Base-by-base conservation (phyloP, 2,888 invertebrate species). In the Pegoplata infirma region DNA sequence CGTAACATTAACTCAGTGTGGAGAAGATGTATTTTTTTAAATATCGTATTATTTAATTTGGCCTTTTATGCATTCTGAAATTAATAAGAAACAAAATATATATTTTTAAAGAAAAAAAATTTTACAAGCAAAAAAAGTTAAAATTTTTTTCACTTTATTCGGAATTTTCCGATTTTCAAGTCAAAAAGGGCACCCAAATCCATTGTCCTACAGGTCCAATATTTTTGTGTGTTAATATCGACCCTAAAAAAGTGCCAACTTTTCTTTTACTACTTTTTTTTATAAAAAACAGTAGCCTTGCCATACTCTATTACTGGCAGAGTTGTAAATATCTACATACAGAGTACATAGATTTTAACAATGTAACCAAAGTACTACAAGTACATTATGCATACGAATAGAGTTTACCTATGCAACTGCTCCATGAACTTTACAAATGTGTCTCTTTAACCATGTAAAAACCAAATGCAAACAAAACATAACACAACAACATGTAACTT, bases 231-330 rank as follows among this genome's bases (percentile, higher is more conserved):
- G 44, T 25, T 61, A 61, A 53, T 14, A 55, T 28, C 61, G 32
- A 58, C 36, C n/a, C n/a, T n/a, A n/a, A n/a, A 46, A 75, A 59
- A 66, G 73, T 67, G 46, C 14, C 59, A 67, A 74, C 66, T 46
- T 49, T 59, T 67, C 58, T 28, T 67, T 66, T 59, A n/a, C 51
- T 46, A 53, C 64, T 28, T 74, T 25, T n/a, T n/a, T n/a, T n/a
- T n/a, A n/a, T n/a, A n/a, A n/a, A n/a, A 14, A 47, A 61, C 25
- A 69, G 40, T n/a, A n/a, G 67, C 55, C n/a, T n/a, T 63, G 56
- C n/a, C 61, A 55, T 21, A 36, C 14, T n/a, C n/a, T 21, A 32
- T 36, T 36, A 36, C 28, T 36, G 36, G 36, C n/a, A n/a, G n/a
- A n/a, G n/a, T 4, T 28, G 5, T 28, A 25, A 25, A 17, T 32